These are phyloP conservation scores for Xenentodon cancila DNA, from an alignment of 2,797 vertebrate species.

Conservation along the genomic window DNA sequence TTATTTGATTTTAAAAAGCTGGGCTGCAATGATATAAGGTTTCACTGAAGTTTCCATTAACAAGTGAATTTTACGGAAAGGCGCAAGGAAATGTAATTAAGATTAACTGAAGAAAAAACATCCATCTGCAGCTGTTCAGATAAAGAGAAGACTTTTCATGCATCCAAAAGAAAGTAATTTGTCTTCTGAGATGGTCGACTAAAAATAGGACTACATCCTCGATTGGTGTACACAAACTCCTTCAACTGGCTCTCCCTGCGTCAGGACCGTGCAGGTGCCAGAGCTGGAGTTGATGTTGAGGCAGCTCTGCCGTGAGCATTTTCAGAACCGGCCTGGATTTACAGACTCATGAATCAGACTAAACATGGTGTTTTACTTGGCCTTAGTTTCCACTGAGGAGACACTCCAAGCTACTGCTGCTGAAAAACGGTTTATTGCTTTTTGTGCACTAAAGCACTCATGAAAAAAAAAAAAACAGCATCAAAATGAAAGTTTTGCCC, in stretches of 20 bases:
- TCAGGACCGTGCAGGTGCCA: conserved; percentile 7
- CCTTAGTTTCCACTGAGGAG: too few species aligned
- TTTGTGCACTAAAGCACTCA: too few species aligned
- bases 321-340: not conserved
- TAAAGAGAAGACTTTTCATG: conserved; percentile 14
- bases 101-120: conserved; percentile 44
- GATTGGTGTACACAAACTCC: conserved; percentile 13
- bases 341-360: not conserved
- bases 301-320: not conserved
- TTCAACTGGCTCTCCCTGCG: conserved; percentile 3
- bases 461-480: too few species aligned
- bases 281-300: not conserved
- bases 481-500: too few species aligned
- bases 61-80: conserved; percentile 28
- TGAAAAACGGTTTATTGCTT: too few species aligned
- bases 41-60: conserved; percentile 31
- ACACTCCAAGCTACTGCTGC: not conserved
- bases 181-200: conserved; percentile 28
- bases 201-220: conserved; percentile 32
- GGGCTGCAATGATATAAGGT: conserved; percentile 33
- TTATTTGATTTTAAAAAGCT: conserved; percentile 40
- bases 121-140: conserved; percentile 32
- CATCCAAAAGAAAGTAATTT: conserved; percentile 39
- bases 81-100: conserved; percentile 39
- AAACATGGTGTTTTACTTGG: too few species aligned